Conservation (phyloP, 2,888 invertebrate genomes). For the Deroplatys truncata region DNA sequence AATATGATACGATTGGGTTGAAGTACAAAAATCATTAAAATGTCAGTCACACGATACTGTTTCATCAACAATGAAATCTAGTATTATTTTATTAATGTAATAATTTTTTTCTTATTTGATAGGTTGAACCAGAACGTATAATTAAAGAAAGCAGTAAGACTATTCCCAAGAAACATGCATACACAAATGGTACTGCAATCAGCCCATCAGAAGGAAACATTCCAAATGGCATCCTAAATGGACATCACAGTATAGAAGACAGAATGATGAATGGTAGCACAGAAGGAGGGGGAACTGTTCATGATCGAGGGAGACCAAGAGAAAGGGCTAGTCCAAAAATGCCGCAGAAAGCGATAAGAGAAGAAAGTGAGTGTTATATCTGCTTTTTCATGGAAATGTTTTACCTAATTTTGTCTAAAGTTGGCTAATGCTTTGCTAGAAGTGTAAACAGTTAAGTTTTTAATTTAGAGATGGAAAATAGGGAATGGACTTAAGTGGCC, state of each 20-base stretch:
- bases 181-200: constrained; percentile 4
- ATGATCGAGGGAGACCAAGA: constrained; percentile 9
- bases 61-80: too few species aligned
- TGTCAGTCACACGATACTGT: too few species aligned
- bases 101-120: constrained; percentile 17
- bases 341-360: background rate
- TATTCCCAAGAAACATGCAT: background rate
- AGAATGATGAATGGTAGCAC: background rate
- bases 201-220: background rate
- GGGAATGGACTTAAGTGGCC: too few species aligned
- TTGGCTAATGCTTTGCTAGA: too few species aligned
- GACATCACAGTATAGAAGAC: background rate
- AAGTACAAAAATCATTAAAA: too few species aligned
- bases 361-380: background rate
- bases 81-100: too few species aligned
- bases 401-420: too few species aligned
- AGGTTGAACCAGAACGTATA: constrained; percentile 19
- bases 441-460: too few species aligned
- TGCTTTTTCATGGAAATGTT: background rate
- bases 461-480: too few species aligned
- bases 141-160: background rate
- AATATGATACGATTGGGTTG: too few species aligned
- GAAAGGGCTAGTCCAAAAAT: constrained; percentile 11
- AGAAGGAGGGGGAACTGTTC: background rate
- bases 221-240: background rate